Conservation (phyloP, 2,888 invertebrate genomes). For the Charanyca ferruginea region DNA sequence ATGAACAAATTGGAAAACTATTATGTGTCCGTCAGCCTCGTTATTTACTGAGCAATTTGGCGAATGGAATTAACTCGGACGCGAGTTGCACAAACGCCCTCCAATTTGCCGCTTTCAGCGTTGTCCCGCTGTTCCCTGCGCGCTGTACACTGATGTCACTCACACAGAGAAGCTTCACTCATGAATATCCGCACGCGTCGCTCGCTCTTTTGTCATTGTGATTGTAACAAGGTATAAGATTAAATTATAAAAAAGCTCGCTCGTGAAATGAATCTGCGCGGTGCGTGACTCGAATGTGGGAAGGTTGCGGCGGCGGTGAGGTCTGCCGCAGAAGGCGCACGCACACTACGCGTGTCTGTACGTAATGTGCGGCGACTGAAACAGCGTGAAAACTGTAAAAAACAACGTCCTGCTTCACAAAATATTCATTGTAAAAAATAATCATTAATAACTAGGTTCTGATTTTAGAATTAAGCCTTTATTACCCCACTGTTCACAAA, state of each 20-base stretch:
- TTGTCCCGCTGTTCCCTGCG: neutral
- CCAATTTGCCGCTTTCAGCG: constrained; percentile 53
- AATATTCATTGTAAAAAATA: neutral
- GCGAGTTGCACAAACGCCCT: constrained; percentile 55
- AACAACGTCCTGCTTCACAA: neutral
- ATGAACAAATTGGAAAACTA: constrained; percentile 69
- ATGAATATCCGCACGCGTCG: constrained; percentile 36
- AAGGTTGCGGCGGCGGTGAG: neutral
- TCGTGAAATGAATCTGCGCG: constrained; percentile 75
- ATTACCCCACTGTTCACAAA: too few relatives aligned
- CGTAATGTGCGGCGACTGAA: neutral
- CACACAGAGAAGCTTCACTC: constrained; percentile 26
- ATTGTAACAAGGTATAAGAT: constrained; percentile 79
- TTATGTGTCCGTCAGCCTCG: constrained; percentile 62
- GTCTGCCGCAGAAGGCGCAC: constrained; percentile 13
- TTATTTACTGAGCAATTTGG: constrained; percentile 68
- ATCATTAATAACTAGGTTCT: too few relatives aligned
- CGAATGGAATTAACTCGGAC: constrained; percentile 66
- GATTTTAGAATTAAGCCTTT: too few relatives aligned
- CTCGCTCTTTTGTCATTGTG: constrained; percentile 72
- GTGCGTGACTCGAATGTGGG: constrained; percentile 69
- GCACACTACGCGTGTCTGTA: neutral
- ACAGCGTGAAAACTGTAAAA: too few relatives aligned
- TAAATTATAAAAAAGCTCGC: constrained; percentile 80
- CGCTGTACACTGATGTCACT: neutral